phyloP scores from a whole-genome alignment of 2,797 vertebrate genomes.

The Sebastes itinus region DNA sequence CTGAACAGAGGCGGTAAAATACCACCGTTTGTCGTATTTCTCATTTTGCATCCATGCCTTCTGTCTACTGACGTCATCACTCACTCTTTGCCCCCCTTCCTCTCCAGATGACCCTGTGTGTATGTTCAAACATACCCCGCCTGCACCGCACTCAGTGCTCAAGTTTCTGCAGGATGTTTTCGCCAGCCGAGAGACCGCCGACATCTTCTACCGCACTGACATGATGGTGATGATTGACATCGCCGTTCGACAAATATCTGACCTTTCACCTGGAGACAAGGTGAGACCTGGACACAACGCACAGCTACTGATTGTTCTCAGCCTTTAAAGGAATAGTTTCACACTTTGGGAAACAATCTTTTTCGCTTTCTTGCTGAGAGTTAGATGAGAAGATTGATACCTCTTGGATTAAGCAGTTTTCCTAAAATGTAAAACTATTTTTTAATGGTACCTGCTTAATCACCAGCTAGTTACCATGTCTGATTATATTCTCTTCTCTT shows the following conservation, averaged over 20 bases:
- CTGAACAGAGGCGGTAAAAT: slow-evolving; percentile 95
- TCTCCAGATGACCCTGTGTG: slow-evolving; percentile 92
- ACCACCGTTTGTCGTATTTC: background rate
- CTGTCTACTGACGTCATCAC: rapidly evolving
- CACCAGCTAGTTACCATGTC: background rate
- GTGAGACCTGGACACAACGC: slow-evolving; percentile 50
- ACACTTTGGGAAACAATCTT: background rate
- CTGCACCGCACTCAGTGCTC: slow-evolving; percentile 91
- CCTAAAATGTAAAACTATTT: background rate
- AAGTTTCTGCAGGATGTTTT: slow-evolving; percentile 98
- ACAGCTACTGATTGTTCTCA: background rate
- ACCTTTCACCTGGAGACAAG: slow-evolving; percentile 97
- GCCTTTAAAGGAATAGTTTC: background rate
- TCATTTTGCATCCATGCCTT: background rate
- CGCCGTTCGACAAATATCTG: slow-evolving; percentile 93
- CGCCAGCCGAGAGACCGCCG: slow-evolving; percentile 84
- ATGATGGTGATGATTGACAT: slow-evolving; percentile 99
- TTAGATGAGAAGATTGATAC: background rate
- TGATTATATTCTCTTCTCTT: background rate
- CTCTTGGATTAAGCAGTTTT: background rate
- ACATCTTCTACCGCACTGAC: slow-evolving; percentile 96
- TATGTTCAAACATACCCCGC: slow-evolving; percentile 93
- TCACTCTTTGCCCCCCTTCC: background rate
- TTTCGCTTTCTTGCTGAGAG: background rate
- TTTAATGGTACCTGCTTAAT: background rate